Evolutionary conservation across 2,888 invertebrate species (phyloP).

Genomic region (Pachydiplax longipennis): DNA sequence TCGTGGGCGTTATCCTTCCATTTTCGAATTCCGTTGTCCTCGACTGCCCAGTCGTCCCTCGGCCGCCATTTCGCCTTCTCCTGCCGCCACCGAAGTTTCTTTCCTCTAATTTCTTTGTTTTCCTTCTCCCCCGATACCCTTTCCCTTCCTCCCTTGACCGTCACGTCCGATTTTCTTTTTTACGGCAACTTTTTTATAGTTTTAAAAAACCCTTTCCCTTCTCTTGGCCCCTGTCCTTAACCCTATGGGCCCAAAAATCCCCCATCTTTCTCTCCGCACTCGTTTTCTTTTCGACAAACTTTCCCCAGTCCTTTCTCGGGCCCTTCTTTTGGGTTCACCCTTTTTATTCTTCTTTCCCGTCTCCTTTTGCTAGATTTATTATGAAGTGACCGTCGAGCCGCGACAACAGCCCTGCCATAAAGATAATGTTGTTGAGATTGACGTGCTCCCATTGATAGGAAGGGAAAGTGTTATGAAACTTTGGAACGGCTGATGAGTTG

Average conservation of each 20-base stretch:
- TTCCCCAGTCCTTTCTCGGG: background rate
- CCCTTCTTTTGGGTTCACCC: background rate
- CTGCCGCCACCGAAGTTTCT: background rate
- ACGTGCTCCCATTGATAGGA: background rate
- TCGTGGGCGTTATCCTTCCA: background rate
- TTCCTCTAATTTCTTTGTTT: background rate
- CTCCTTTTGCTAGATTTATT: background rate
- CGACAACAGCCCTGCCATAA: background rate
- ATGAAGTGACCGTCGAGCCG: background rate
- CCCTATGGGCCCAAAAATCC: background rate
- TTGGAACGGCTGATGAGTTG: background rate
- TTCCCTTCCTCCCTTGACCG: background rate
- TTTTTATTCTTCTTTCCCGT: background rate
- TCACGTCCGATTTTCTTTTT: background rate
- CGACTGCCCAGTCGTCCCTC: background rate
- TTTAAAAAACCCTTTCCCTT: conserved; percentile 13
- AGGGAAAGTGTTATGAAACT: background rate
- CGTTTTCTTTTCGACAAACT: background rate
- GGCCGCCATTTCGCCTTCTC: background rate
- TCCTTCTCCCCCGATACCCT: background rate
- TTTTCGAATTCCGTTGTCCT: background rate
- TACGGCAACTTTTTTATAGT: conserved; percentile 33
- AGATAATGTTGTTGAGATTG: background rate
- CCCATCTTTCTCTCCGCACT: background rate
- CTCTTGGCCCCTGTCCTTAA: background rate